Base-by-base conservation (phyloP, 2,797 vertebrate genomes). In the Sibirionetta formosa region DNA sequence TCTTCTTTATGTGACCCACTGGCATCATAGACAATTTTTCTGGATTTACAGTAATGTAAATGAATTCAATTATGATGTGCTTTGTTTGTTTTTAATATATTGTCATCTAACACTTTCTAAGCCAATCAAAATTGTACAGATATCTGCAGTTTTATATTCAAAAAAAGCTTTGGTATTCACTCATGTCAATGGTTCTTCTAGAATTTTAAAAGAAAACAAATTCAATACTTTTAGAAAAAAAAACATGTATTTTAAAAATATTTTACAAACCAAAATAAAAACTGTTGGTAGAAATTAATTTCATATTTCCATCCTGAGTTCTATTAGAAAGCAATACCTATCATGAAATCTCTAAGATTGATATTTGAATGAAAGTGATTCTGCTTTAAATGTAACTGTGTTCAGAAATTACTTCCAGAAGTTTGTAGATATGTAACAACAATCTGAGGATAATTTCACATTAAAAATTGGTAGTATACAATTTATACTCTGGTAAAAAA, bases 211-310 rank as follows among this genome's bases (percentile, higher is more conserved):
- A 69, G 42, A 2, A 69, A 87, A 64, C 9, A 5, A 9, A 46
- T 54, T 77, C 40, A 48, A 0, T 90, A 93, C 56, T 51, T 95
- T 86, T 33, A 84, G 54, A 60, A 92, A 85, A 15, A 15, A 83
- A 88, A 44, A 63, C 31, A 19, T 69, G 7, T 73, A 51, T 93
- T 96, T 96, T 27, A 78, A 93, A 88, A 51, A 46, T 80, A 66
- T 83, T 86, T 96, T 86, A 88, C 86, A 94, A 96, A 93, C 53
- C 60, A 73, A n/a, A 96, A 90, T 83, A 60, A 54, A 71, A 95
- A 93, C 50, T 36, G 7, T 50, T 50, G 48, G 31, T 93, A 92
- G 26, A 60, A 94, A 58, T 91, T 88, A 58, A 60, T 96, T 97
- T 92, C 42, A 16, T 96, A 86, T 94, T 91, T 92, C 88, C 42